Evolutionary conservation across 2,888 invertebrate species (phyloP), one percentile per base, ranked within the genome.

Genomic region (Calameuta idolon): DNA sequence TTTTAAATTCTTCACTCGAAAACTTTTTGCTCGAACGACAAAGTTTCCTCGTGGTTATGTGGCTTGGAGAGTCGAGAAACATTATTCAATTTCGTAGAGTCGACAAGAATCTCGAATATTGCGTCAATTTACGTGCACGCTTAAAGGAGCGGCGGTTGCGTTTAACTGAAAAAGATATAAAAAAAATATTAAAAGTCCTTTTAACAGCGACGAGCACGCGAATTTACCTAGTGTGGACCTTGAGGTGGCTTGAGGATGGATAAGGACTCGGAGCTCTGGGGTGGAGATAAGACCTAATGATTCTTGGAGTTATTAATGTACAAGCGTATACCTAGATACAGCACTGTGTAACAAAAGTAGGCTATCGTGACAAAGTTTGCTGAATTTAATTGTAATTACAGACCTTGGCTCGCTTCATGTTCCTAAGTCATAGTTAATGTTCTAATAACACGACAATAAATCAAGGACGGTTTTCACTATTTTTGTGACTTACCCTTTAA

Each of bases 401-500:
- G 85, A 78, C 84, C 85, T 85, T 87, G 86, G 79, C 81, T 87
- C 79, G 79, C 78, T 85, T 80, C 80, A 83, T 87, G 84, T 81
- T 79, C 35, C 75, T 69, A 79, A 33, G 75, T 75, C 76, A 69
- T 79, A 33, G 78, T 78, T 89, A 89, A 89, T 87, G 87, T 81
- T 83, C 84, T 83, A 86, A 89, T 88, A 85, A 87, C 88, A 89
- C 89, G 90, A 85, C 82, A 86, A 87, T 85, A 87, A 89, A 88
- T 87, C 88, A 89, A 87, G 87, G 87, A 80, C 85, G 77, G 76
- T 75, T 74, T 73, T 80, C 73, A 83, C 82, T 75, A 87, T 83
- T 86, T 85, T 84, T 80, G 80, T 83, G 75, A 31, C 74, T 80
- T 78, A 74, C 71, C 35, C 76, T 73, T 76, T 55, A 55, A 55